phyloP scores from a whole-genome alignment of 2,888 invertebrate genomes.

The Drosophila rellima region DNA sequence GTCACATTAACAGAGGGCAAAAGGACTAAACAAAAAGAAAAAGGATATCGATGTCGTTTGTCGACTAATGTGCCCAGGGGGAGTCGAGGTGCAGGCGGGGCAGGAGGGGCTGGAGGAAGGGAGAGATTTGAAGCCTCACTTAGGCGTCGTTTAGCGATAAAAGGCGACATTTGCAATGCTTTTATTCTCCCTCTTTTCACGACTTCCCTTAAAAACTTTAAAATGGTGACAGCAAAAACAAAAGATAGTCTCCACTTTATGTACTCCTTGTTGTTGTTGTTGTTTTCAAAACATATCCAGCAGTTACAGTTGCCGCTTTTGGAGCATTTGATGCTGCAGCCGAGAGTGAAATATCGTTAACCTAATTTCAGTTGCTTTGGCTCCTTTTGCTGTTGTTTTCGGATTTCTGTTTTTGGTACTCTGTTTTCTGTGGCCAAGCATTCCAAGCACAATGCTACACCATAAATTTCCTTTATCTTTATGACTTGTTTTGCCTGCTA shows the following conservation, averaged over 20 bases:
- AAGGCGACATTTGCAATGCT: constrained; percentile 61
- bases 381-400: constrained; percentile 17
- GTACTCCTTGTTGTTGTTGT: constrained; percentile 34
- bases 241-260: constrained; percentile 59
- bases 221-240: constrained; percentile 64
- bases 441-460: constrained; percentile 61
- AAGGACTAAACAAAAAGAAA: constrained; percentile 42
- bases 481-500: constrained; percentile 63
- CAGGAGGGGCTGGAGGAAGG: neutral
- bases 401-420: constrained; percentile 11
- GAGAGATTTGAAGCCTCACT: constrained; percentile 58
- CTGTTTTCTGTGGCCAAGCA: constrained; percentile 50
- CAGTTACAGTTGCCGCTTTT: constrained; percentile 42
- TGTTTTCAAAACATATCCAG: constrained; percentile 60
- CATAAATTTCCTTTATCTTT: constrained; percentile 69
- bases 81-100: neutral
- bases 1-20: constrained; percentile 38
- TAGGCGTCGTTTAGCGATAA: constrained; percentile 80
- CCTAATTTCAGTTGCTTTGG: constrained; percentile 75
- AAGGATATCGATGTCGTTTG: constrained; percentile 69
- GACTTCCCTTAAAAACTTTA: constrained; percentile 58
- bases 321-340: constrained; percentile 47
- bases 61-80: constrained; percentile 66
- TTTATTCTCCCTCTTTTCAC: neutral
- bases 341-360: constrained; percentile 82